A percentile compares a stretch with the other conserved stretches of the same genome.
These are phyloP conservation scores for Nectonema munidae DNA, from an alignment of 2,888 invertebrate genomes.

Conservation along the genomic window DNA sequence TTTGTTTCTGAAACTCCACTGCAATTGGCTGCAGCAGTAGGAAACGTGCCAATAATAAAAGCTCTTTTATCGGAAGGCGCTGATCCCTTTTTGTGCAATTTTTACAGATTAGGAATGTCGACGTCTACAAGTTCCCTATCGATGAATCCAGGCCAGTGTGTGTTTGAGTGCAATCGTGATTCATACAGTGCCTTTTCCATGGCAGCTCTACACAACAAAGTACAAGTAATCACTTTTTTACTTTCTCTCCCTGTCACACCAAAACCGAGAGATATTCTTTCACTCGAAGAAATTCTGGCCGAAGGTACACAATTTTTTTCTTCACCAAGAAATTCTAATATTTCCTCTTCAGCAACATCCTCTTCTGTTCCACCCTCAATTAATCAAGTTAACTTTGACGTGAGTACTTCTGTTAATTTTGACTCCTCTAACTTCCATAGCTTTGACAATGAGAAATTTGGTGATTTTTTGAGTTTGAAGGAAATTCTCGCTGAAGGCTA, in stretches of 20 bases:
- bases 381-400: no score
- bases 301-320: slow-evolving; percentile 36
- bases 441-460: slow-evolving; percentile 10
- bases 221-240: slow-evolving; percentile 40
- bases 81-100: neutral
- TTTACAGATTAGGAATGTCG: neutral
- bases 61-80: neutral
- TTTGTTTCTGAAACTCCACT: slow-evolving; percentile 44
- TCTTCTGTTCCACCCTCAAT: no score
- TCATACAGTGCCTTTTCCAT: slow-evolving; percentile 63
- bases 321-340: neutral
- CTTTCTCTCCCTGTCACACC: slow-evolving; percentile 34
- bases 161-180: no score
- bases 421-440: neutral
- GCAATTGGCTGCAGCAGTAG: slow-evolving; percentile 48
- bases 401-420: no score
- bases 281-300: slow-evolving; percentile 54
- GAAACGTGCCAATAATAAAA: slow-evolving; percentile 25
- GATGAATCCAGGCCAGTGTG: no score
- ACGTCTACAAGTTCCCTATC: neutral
- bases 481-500: slow-evolving; percentile 14
- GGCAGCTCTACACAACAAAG: slow-evolving; percentile 53
- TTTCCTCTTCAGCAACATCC: neutral
- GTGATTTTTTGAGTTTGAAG: slow-evolving; percentile 16
- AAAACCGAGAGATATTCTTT: slow-evolving; percentile 34